Conservation (phyloP, 2,888 invertebrate genomes). For the Ectobius pallidus region DNA sequence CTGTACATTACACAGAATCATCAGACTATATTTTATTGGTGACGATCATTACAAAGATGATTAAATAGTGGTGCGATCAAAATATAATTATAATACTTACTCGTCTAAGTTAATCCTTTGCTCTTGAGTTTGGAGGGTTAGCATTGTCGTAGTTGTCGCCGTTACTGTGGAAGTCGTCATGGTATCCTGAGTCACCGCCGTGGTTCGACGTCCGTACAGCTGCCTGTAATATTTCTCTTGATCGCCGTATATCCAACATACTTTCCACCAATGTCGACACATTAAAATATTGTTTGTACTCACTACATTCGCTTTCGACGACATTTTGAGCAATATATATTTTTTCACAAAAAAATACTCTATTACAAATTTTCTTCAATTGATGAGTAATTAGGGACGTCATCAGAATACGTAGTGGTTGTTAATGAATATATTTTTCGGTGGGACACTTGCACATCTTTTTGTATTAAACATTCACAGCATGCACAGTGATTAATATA, state of each 20-base stretch:
- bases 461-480: no score
- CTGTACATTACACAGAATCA: no score
- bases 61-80: no score
- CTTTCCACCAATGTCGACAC: conserved; percentile 90
- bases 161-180: not conserved
- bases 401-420: no score
- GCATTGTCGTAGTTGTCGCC: conserved; percentile 27
- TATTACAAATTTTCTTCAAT: no score
- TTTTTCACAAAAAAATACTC: not conserved
- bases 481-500: no score
- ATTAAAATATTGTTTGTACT: conserved; percentile 69
- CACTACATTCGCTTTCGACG: conserved; percentile 50
- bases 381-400: no score
- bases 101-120: conserved; percentile 1
- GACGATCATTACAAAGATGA: no score
- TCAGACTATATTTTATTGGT: no score
- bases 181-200: conserved; percentile 17
- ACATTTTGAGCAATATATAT: conserved; percentile 45
- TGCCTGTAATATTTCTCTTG: conserved; percentile 85
- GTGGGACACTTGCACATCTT: no score
- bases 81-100: no score
- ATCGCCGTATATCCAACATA: conserved; percentile 86
- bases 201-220: conserved; percentile 65
- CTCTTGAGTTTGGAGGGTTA: conserved; percentile 16
- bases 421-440: no score